Base-by-base conservation (phyloP, 2,113 vertebrate genomes). In the Osmerus mordax region DNA sequence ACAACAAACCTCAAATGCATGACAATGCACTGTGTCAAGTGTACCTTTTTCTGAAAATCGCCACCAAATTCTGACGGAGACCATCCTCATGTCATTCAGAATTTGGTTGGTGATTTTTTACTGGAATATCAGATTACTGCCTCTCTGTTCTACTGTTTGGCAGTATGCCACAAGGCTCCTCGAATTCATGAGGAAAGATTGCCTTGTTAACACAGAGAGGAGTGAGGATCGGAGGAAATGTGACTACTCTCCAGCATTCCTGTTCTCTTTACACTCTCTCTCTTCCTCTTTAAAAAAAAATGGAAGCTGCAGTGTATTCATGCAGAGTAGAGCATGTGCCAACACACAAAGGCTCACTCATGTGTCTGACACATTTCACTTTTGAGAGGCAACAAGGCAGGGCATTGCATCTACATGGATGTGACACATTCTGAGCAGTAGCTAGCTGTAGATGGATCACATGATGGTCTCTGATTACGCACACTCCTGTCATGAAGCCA, bases 71-170 rank as follows among this genome's bases (percentile, higher is more conserved):
- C 32, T 6, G 32, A 36, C 32, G 5, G 32, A 47, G 41, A 47
- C 41, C 9, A 47, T 47, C 41, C 41, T 11, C 7, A 7, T 11
- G 41, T 12, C 41, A 12, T 2, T 9, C 7, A 47, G 41, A 7
- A 11, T 47, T 47, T 47, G 41, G 41, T 47, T 47, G 1, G 41
- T 12, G 41, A 12, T 47, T 47, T 47, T 47, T 47, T 11, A 72
- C 76, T 18, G 29, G 79, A 84, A 84, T 86, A 87, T 81, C 78
- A 84, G 87, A 86, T 80, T 23, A 83, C 76, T 77, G 75, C 76
- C 78, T 86, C 85, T 88, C 84, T 67, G 66, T 79, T 77, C 25
- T 70, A 77, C 78, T 81, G 80, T 80, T 81, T 87, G 89, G 86
- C 81, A 78, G 77, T 61, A 81, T 81, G 85, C 89, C 88, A 90